Base-by-base conservation (phyloP, 2,888 invertebrate species). In the Lagria hirta region DNA sequence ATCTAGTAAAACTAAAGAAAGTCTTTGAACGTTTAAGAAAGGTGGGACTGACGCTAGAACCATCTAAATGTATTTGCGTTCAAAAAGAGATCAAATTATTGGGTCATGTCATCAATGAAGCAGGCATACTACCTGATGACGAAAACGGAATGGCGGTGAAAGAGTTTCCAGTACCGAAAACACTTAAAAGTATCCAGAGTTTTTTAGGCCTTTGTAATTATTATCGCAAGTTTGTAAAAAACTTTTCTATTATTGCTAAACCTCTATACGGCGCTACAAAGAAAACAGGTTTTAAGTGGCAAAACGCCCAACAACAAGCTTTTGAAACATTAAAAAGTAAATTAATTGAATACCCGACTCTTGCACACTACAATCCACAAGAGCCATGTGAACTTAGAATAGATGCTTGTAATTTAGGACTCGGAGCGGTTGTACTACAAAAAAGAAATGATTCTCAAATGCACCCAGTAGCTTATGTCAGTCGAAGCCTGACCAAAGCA, bases 391-490 rank as follows among this genome's bases (percentile, higher is more conserved):
- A 54, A 32, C 18, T 55, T 12, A 18, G 18, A 24, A 27, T 38
- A 11, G 54, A 54, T 34, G 54, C 52, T 2, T 28, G 43, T 18
- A 32, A 8, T 17, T 17, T 23, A 11, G 53, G 49, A 3, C 23
- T 53, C 2, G 51, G 49, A 17, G 51, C 51, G 1, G 34, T 53
- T 5, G 15, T 53, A 3, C 30, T 55, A 17, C 53, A 55, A 21
- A 42, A 52, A 17, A 30, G 23, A 1, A 20, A 27, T 1, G 42
- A 28, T 8, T 8, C 49, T 16, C 21, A 43, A 18, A 10, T 36
- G 13, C 55, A 56, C 22, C 55, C 55, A 2, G 24, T 59, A 3
- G 48, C 51, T 5, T 59, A 55, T 24, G 44, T 45, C 2, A 54
- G 51, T 41, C 26, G 54, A 5, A 46, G 38, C 11, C 33, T 54